Evolutionary conservation across 2,113 vertebrate genomes (phyloP).

Genomic region (Lontra canadensis): DNA sequence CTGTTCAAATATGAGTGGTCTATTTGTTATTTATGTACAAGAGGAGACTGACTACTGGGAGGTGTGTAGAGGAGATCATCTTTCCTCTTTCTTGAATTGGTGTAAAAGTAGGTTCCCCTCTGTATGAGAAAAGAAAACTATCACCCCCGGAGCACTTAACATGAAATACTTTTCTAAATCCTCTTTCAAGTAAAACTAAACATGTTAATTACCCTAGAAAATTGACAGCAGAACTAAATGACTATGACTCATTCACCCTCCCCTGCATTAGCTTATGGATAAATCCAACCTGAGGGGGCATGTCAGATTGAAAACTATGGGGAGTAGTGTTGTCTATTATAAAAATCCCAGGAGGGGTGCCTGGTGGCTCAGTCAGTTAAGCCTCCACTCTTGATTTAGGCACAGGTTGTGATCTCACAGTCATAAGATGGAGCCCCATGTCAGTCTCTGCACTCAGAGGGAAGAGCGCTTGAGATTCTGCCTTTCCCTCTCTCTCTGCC

Average conservation of each 20-base stretch:
- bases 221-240: conserved; percentile 45
- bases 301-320: conserved; percentile 26
- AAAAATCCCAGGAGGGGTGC: neutral
- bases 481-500: neutral
- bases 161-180: conserved; percentile 52
- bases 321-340: neutral
- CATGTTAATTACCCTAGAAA: conserved; percentile 52
- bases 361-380: neutral
- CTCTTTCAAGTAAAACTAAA: conserved; percentile 62
- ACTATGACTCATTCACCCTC: neutral
- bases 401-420: neutral
- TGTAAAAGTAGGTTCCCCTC: neutral
- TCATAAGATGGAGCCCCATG: neutral
- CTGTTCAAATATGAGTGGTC: neutral
- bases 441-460: neutral
- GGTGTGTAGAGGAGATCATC: neutral
- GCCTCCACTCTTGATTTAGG: neutral
- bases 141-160: neutral
- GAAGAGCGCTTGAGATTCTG: neutral
- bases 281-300: conserved; percentile 10
- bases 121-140: conserved; percentile 35
- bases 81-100: neutral
- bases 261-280: neutral
- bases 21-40: neutral
- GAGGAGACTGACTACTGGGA: neutral